These are phyloP conservation scores for Dendroctonus valens DNA, from an alignment of 1,140 invertebrate species.

Conservation along the genomic window DNA sequence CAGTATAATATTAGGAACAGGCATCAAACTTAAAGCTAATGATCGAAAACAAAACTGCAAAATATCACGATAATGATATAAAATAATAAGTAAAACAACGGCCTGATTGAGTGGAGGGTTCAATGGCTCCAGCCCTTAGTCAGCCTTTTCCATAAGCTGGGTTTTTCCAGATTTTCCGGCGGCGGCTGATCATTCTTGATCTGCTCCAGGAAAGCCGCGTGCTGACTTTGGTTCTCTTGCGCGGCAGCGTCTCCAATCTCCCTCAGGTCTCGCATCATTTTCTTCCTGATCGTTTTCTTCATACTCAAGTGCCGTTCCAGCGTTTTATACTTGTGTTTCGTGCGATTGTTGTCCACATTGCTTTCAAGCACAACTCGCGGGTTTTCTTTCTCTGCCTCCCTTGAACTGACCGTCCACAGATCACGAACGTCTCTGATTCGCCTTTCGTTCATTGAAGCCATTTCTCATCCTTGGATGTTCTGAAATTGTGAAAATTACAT, in stretches of 20 bases:
- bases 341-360: constrained; percentile 39
- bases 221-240: constrained; percentile 36
- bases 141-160: constrained; percentile 50
- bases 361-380: constrained; percentile 32
- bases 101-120: not conserved
- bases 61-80: constrained; percentile 21
- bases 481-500: too few relatives aligned
- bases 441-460: constrained; percentile 45
- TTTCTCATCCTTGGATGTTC: constrained; percentile 19
- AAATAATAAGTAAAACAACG: constrained; percentile 1
- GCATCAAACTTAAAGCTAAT: constrained; percentile 17
- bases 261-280: constrained; percentile 77
- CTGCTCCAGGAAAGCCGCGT: constrained; percentile 48
- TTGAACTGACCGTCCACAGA: constrained; percentile 39
- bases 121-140: constrained; percentile 50
- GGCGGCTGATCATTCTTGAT: constrained; percentile 49
- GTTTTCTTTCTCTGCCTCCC: constrained; percentile 46
- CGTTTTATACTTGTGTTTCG: constrained; percentile 59
- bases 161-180: constrained; percentile 49
- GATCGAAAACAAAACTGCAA: constrained; percentile 17
- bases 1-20: constrained; percentile 23
- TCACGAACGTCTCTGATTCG: constrained; percentile 49
- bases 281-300: constrained; percentile 84
- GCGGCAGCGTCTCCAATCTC: constrained; percentile 47
- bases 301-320: constrained; percentile 78